phyloP scores from a whole-genome alignment of 2,888 invertebrate genomes.

The Gasteruption jaculator region DNA sequence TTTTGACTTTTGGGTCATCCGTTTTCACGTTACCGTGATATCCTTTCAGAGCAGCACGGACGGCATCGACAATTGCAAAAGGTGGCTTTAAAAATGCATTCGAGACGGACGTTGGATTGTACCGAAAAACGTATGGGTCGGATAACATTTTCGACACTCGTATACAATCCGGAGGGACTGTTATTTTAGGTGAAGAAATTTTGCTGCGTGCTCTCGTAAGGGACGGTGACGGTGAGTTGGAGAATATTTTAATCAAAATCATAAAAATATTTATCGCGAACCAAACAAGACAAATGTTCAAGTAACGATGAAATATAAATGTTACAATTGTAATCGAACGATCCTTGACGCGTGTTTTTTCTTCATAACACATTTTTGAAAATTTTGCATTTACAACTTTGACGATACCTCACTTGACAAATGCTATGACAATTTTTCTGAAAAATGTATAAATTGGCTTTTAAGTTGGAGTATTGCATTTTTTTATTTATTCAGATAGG shows the following conservation, averaged over 20 bases:
- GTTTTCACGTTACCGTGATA: too few species aligned
- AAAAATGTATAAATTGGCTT: too few species aligned
- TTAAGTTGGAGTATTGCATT: too few species aligned
- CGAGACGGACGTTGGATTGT: conserved; percentile 55
- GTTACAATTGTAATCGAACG: background rate
- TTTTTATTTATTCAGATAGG: too few species aligned
- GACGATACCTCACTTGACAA: too few species aligned
- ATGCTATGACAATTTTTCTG: too few species aligned
- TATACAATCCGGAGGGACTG: conserved; percentile 54
- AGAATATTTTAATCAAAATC: conserved; percentile 1
- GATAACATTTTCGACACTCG: conserved; percentile 53
- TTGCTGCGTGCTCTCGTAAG: conserved; percentile 55
- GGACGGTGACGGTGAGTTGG: conserved; percentile 55
- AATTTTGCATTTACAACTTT: too few species aligned
- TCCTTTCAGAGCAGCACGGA: conserved; percentile 31
- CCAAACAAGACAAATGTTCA: background rate
- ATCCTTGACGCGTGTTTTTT: background rate
- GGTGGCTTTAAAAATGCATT: conserved; percentile 57
- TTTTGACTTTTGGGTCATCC: too few species aligned
- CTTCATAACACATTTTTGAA: background rate
- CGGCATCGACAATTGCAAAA: conserved; percentile 50
- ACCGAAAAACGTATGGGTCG: conserved; percentile 50
- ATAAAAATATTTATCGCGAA: background rate
- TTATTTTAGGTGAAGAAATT: conserved; percentile 59
- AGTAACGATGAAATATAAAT: background rate